Evolutionary conservation across 2,797 vertebrate genomes (phyloP), one percentile per base, ranked within the genome.

Genomic region (Characodon lateralis): DNA sequence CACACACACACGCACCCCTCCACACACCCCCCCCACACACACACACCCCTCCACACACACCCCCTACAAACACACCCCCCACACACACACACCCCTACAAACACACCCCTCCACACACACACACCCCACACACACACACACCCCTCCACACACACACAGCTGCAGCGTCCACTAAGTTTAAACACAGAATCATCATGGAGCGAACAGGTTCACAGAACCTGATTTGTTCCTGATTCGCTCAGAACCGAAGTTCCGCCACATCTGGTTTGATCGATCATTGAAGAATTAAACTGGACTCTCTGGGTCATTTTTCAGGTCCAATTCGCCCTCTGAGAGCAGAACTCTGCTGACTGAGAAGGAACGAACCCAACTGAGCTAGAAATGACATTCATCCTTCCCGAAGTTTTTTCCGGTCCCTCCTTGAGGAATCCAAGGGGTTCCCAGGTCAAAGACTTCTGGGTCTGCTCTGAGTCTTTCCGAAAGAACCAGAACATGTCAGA

Each of bases 191-290:
- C 43, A 46, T 46, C 2, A 10, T 46, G 50, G 50, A 18, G 2
- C 50, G 50, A 51, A 51, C 26, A 2, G 58, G 58, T 61, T 61
- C 58, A 61, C 28, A 31, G 58, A 61, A 61, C 58, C 58, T 14
- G 26, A 35, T 59, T 5, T 28, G 58, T 59, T 59, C 56, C 9
- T 28, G 26, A 50, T 46, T 46, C 10, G 43, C 43, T 46, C 43
- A 46, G 48, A 50, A 14, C 48, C 48, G 48, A 3, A 0, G 26
- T 31, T 61, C 58, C 9, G 26, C 26, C 58, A 61, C 5, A 61
- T 18, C 58, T 13, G 6, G 0, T 0, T 0, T 0, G 20, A 56
- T 73, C 50, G 26, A 18, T 63, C 14, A 3, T 35, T 63, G 20
- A 39, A 65, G 31, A 65, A 51, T 18, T 14, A 18, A 51, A 65